Evolutionary conservation across 2,113 vertebrate species (phyloP), one percentile per base, ranked within the genome.

Genomic region (Aptenodytes patagonicus): DNA sequence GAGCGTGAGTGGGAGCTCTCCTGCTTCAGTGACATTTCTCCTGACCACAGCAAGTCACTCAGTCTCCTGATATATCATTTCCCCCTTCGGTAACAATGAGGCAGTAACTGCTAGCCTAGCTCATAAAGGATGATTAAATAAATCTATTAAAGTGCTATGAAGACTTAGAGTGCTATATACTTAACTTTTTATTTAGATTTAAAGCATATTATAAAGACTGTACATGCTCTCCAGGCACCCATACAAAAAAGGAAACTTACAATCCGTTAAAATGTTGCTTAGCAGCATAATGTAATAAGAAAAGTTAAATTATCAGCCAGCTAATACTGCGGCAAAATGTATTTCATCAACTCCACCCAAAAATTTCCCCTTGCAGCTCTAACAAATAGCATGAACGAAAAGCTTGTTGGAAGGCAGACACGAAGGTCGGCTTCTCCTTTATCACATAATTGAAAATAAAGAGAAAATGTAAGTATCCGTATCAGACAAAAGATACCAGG

Each of bases 141-240:
- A 93, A 96, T 87, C 94, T 76, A 76, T 84, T 87, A 72, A 11
- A 87, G 77, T 17, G 62, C 83, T 95, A 36, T 68, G 64, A 91
- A 95, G 93, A 80, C 87, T 89, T 62, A 75, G 71, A 85, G 58
- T 21, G 87, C 51, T 16, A 85, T 69, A 89, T 47, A 82, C 91
- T 85, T 89, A 87, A 95, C 91, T 91, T 95, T 94, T 94, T 95
- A 95, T 95, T 95, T 94, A 92, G 93, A 95, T 96, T 95, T 95
- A 95, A 91, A 87, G 84, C 87, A 46, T 80, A 82, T 89, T 91
- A 87, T 69, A 65, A 94, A 87, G 87, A 32, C 81, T 24, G 36
- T 62, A 54, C 87, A 13, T 19, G 75, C 93, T 97, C 95, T 95
- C 96, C 93, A 95, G 94, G 57, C 89, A 89, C 69, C 70, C 81